These are phyloP conservation scores for Paramuricea clavata DNA, from an alignment of 92 coral and sea anemone species.

Conservation along the genomic window DNA sequence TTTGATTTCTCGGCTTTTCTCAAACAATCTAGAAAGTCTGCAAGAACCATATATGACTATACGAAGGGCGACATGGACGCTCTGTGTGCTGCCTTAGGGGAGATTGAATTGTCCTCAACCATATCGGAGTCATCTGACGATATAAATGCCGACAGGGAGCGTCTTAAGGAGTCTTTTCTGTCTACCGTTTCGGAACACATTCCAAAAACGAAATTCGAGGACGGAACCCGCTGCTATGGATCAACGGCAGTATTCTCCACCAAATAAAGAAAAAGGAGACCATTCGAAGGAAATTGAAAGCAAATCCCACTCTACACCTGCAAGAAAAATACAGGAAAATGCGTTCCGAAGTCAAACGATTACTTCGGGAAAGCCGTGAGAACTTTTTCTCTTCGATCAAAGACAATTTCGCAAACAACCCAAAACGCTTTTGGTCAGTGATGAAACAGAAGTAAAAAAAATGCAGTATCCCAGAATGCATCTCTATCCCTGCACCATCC, in stretches of 20 bases:
- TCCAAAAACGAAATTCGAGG: conserved; percentile 1
- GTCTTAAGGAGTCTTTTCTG: no score
- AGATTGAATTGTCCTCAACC: no score
- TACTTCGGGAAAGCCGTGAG: not conserved
- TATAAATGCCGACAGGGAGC: no score
- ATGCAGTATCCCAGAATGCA: not conserved
- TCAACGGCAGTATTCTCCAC: conserved; percentile 46
- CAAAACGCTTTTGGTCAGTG: not conserved
- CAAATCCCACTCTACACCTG: not conserved
- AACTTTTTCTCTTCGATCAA: not conserved
- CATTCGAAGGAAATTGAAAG: conserved; percentile 55
- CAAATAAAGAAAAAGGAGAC: conserved; percentile 64
- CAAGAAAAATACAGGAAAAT: not conserved
- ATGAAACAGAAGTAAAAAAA: not conserved
- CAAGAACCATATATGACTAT: conserved; percentile 60
- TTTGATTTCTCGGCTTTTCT: no score
- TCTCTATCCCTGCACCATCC: not conserved
- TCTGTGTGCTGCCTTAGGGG: conserved; percentile 1
- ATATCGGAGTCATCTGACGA: no score
- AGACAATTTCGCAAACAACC: not conserved
- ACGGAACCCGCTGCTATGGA: conserved; percentile 67
- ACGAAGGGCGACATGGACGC: conserved; percentile 57
- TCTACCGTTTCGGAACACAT: not conserved
- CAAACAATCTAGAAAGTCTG: conserved; percentile 40
- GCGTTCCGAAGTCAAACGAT: not conserved